Base-by-base conservation (phyloP, 2,888 invertebrate species). In the Argyresthia goedartella region DNA sequence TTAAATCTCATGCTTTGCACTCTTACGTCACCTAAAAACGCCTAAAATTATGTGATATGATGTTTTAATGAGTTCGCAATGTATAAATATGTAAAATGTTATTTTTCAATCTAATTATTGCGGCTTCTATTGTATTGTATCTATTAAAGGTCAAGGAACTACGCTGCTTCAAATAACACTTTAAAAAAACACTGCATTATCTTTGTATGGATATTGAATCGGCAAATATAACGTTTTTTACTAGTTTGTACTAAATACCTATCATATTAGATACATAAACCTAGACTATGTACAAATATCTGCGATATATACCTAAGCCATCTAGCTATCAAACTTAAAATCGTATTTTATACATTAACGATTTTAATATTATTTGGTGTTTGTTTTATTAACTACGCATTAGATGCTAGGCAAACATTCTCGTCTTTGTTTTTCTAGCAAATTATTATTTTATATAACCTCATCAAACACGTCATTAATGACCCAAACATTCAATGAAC, bases 281-380 rank as follows among this genome's bases (percentile, higher is more conserved):
- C 1, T 16, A 14, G 1, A 16, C 1, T 34, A 25, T 25, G 25
- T 25, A 25, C 25, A 25, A 25, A 47, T n/a, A 13, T 47, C n/a
- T 47, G 33, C 34, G 10, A n/a, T 34, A 4, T 47, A 34, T 25
- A 13, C 34, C 34, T 34, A 25, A 45, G 15, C 25, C 33, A 47
- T n/a, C n/a, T 34, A 47, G 15, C 16, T 25, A 25, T 25, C 2
- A 25, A 25, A 25, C 25, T 25, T 25, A 25, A 25, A 44, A 44
- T 44, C 44, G 44, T 44, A 44, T 44, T 48, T 35, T 39, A 35
- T 48, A 48, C 15, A 48, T 65, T 63, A 70, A 65, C 64, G 57
- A 65, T 72, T 77, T 79, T 72, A 71, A 69, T 68, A 81, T 69
- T 82, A 81, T 69, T 82, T 82, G 82, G 82, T 82, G 82, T 82